Percentiles rank a stretch among this genome's conserved stretches.
Evolutionary conservation across 2,888 invertebrate species (phyloP).

Genomic region (Nudaria mundana): DNA sequence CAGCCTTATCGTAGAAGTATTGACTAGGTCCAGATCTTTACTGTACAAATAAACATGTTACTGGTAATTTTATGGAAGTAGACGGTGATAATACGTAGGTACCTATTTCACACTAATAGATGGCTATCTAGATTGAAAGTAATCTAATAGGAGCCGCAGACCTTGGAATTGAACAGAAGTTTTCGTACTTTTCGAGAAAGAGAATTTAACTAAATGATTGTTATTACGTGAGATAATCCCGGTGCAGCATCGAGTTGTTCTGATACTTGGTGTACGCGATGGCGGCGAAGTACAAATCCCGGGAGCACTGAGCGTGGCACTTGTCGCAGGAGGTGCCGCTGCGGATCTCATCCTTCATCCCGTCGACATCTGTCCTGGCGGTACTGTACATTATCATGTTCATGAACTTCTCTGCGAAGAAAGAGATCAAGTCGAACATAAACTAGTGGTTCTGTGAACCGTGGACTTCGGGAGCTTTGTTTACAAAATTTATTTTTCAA

Average conservation of each 20-base stretch:
- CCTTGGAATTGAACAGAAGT: too few relatives aligned
- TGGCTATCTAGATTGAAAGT: too few relatives aligned
- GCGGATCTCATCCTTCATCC: slow-evolving; percentile 29
- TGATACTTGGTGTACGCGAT: slow-evolving; percentile 17
- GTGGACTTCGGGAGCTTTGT: too few relatives aligned
- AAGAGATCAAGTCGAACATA: too few relatives aligned
- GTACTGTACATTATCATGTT: slow-evolving; percentile 38
- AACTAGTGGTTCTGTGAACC: too few relatives aligned
- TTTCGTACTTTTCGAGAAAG: too few relatives aligned
- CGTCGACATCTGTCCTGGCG: slow-evolving; percentile 29
- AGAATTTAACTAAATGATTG: background rate
- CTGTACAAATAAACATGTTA: slow-evolving; percentile 4
- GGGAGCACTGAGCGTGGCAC: slow-evolving; percentile 44
- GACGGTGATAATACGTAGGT: too few relatives aligned
- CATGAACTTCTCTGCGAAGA: slow-evolving; percentile 45
- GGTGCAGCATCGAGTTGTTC: slow-evolving; percentile 2
- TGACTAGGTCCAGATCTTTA: slow-evolving; percentile 9
- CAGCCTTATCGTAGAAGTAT: slow-evolving; percentile 17
- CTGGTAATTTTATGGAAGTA: too few relatives aligned
- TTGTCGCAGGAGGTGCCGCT: slow-evolving; percentile 39
- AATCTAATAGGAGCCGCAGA: too few relatives aligned
- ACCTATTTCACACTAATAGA: too few relatives aligned
- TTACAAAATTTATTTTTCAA: too few relatives aligned
- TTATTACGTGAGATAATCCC: slow-evolving; percentile 22
- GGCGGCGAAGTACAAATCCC: slow-evolving; percentile 28